Evolutionary conservation across 1,140 invertebrate genomes (phyloP).

Genomic region (Hycleus phaleratus): DNA sequence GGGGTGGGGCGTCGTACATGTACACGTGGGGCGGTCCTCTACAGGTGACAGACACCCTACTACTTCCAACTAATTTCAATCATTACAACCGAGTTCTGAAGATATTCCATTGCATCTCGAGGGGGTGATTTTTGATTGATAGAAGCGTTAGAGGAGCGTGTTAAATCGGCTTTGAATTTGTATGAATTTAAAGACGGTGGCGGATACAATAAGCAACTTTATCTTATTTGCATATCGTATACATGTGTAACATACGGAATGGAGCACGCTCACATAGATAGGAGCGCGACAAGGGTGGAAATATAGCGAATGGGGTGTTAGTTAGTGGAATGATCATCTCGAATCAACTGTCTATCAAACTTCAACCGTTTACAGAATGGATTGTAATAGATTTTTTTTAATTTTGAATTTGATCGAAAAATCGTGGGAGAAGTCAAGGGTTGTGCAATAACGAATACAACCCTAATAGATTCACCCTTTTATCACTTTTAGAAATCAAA

Average conservation of each 20-base stretch:
- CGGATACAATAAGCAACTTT: conserved; percentile 7
- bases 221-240: conserved; percentile 12
- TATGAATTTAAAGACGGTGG: not conserved
- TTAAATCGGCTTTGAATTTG: conserved; percentile 1
- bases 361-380: not conserved
- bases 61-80: not conserved
- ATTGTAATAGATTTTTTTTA: too few species aligned
- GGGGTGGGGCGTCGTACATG: not conserved
- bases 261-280: conserved; percentile 4
- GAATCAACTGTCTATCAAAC: conserved; percentile 11
- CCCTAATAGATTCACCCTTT: too few species aligned
- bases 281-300: not conserved
- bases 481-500: too few species aligned
- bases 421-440: too few species aligned
- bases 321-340: conserved; percentile 8
- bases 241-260: not conserved
- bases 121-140: not conserved
- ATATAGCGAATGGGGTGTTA: conserved; percentile 2
- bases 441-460: too few species aligned
- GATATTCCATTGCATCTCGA: not conserved
- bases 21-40: not conserved
- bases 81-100: not conserved
- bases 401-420: too few species aligned
- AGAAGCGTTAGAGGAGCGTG: not conserved
- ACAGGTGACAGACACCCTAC: conserved; percentile 13